Conservation (phyloP, 2,113 vertebrate genomes). For the Eulacestoma nigropectus region DNA sequence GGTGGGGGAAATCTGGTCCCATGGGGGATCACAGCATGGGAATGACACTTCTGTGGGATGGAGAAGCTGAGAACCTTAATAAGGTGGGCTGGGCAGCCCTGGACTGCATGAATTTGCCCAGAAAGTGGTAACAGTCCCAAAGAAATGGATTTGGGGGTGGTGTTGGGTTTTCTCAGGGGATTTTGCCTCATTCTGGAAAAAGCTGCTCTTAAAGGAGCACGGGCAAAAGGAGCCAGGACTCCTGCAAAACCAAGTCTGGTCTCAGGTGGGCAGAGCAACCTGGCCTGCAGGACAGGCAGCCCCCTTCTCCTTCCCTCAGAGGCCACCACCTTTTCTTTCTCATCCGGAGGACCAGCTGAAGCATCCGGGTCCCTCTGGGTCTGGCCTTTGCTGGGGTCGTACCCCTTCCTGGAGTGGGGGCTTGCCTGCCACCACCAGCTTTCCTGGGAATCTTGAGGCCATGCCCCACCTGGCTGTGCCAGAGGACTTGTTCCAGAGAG, state of each 20-base stretch:
- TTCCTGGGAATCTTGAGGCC: neutral
- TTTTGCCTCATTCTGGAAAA: neutral
- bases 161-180: neutral
- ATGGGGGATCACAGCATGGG: neutral
- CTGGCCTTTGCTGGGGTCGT: neutral
- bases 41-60: neutral
- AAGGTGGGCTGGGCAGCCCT: neutral
- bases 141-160: neutral
- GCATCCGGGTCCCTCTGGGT: neutral
- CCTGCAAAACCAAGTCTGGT: neutral
- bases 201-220: neutral
- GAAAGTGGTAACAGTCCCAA: neutral
- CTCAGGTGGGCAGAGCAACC: neutral
- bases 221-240: neutral
- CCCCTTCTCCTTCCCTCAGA: neutral
- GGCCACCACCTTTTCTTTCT: neutral
- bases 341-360: neutral
- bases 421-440: neutral
- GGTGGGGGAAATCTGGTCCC: neutral
- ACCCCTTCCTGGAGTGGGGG: neutral
- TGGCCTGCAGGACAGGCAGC: neutral
- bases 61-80: neutral
- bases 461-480: neutral
- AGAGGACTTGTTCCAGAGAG: neutral
- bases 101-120: neutral